Base-by-base conservation (phyloP, 2,797 vertebrate genomes). In the Delichon dasypus region DNA sequence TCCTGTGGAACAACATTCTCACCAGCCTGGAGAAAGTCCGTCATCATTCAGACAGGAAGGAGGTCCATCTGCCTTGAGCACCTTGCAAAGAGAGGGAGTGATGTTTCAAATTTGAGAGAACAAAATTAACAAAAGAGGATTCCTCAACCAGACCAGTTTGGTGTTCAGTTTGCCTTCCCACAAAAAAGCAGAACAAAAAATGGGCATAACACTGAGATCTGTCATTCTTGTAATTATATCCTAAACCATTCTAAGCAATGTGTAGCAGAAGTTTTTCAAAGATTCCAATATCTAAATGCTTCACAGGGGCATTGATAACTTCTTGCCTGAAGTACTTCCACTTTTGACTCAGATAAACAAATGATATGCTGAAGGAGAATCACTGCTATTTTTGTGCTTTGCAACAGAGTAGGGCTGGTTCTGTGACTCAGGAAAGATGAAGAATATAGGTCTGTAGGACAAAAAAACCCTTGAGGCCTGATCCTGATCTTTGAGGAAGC, bases 31-130 rank as follows among this genome's bases (percentile, higher is more conserved):
- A 93, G 96, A 94, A 92, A 70, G 70, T 85, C 92, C 22, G 12
- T 86, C 82, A 91, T 91, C 88, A 95, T 96, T 97, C 93, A 97
- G 91, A 94, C 90, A 92, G 62, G 91, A 96, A 96, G 96, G 95
- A 96, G 85, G 86, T 62, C 84, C 76, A 85, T 64, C 84, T 94
- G 88, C 85, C 87, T 78, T 85, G 88, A 85, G 90, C 57, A 76
- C 34, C 70, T 87, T 76, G 70, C 71, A 92, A 67, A 71, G 79
- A 96, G 57, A 86, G 70, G 53, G 55, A 91, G 40, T 10, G 70
- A 78, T 73, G 55, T 67, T 78, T 80, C 77, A 95, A 77, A 93
- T 92, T 57, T 60, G 86, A 90, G 82, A 95, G 89, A 94, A 75
- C 87, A 86, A 96, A 89, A 95, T 76, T 90, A 93, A 81, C 50